Conservation (phyloP, 1,140 invertebrate species). For the Aphaenogaster ashmeadi region DNA sequence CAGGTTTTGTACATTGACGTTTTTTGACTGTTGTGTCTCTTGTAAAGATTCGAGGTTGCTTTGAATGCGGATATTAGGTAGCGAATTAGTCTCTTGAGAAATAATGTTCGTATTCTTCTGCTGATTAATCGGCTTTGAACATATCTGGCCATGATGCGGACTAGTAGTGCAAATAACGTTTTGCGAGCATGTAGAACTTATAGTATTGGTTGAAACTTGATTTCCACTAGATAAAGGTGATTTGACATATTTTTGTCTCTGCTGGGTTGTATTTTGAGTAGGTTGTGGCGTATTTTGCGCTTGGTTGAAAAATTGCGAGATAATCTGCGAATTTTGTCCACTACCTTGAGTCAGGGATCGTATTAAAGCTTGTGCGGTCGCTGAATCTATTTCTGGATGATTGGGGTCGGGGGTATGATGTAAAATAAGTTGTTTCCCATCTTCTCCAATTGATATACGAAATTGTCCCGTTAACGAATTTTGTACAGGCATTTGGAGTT, state of each 20-base stretch:
- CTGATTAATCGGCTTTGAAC: slow-evolving; percentile 75
- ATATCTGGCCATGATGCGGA: slow-evolving; percentile 78
- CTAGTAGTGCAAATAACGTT: slow-evolving; percentile 76
- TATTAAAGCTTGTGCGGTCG: slow-evolving; percentile 84
- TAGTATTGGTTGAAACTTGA: slow-evolving; percentile 56
- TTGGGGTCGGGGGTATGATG: slow-evolving; percentile 86
- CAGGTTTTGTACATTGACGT: slow-evolving; percentile 72
- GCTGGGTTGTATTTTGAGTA: slow-evolving; percentile 71
- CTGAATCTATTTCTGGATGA: slow-evolving; percentile 85
- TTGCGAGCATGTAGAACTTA: slow-evolving; percentile 75
- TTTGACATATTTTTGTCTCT: slow-evolving; percentile 80
- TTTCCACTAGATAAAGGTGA: slow-evolving; percentile 74
- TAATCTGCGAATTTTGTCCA: slow-evolving; percentile 85
- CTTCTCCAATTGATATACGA: slow-evolving; percentile 86
- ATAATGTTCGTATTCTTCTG: slow-evolving; percentile 65
- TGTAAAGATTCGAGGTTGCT: slow-evolving; percentile 66
- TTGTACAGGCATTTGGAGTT: slow-evolving; percentile 85
- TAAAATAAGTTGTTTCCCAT: slow-evolving; percentile 86
- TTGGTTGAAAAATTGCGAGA: slow-evolving; percentile 84
- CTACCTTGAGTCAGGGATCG: slow-evolving; percentile 83
- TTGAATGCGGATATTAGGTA: slow-evolving; percentile 70
- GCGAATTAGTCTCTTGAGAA: slow-evolving; percentile 70
- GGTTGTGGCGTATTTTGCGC: slow-evolving; percentile 78
- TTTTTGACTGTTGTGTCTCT: slow-evolving; percentile 72
- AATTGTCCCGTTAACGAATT: slow-evolving; percentile 85